These are phyloP conservation scores for Corythoichthys intestinalis DNA, from an alignment of 2,113 vertebrate species.

Conservation along the genomic window DNA sequence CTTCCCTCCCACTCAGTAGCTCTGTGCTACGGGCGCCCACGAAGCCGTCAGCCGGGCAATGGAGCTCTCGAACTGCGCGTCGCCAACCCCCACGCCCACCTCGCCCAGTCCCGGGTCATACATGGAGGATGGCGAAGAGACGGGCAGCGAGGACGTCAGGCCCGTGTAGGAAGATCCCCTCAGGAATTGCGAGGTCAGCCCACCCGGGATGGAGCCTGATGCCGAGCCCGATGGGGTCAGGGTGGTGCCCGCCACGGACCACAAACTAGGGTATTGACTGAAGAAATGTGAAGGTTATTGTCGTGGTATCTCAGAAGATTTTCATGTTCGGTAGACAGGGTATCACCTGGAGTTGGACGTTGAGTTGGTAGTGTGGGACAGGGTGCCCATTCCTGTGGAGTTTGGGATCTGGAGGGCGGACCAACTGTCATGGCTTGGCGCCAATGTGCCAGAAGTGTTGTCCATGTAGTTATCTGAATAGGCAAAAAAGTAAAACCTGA, in stretches of 20 bases:
- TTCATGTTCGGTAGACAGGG: not conserved
- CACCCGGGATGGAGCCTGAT: constrained; percentile 67
- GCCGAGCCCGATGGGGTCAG: constrained; percentile 69
- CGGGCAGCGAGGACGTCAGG: constrained; percentile 73
- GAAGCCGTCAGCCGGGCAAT: constrained; percentile 75
- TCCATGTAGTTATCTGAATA: constrained; percentile 76
- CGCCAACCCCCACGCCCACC: constrained; percentile 61
- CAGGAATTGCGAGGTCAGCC: constrained; percentile 75
- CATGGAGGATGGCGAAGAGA: constrained; percentile 75
- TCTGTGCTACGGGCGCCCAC: constrained; percentile 77
- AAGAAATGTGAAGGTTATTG: not conserved
- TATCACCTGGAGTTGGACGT: constrained; percentile 70
- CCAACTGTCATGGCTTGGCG: constrained; percentile 72
- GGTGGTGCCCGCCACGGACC: constrained; percentile 74
- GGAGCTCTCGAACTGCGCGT: constrained; percentile 77
- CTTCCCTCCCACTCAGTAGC: constrained; percentile 60
- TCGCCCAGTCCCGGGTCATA: constrained; percentile 73
- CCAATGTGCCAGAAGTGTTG: constrained; percentile 62
- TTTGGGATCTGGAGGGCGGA: constrained; percentile 75
- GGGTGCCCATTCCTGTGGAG: constrained; percentile 71
- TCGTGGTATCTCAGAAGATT: not conserved
- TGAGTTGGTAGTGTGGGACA: constrained; percentile 72
- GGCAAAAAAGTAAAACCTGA: not conserved
- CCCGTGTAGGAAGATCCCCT: constrained; percentile 75
- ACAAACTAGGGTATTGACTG: constrained; percentile 77